phyloP scores from a whole-genome alignment of 2,888 invertebrate species.

The Rhagonycha fulva region DNA sequence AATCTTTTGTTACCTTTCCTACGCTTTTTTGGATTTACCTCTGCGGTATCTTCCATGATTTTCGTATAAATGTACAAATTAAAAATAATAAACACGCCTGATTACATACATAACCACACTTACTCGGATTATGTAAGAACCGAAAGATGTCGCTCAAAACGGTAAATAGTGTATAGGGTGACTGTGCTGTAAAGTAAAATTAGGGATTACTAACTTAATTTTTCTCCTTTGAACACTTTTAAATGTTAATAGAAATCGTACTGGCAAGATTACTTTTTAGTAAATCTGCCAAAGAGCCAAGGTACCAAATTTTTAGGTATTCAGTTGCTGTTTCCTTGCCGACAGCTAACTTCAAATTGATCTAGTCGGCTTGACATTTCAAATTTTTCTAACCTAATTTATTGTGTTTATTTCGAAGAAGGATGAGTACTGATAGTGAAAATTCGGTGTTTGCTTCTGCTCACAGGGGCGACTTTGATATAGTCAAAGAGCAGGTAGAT shows the following conservation, averaged over 20 bases:
- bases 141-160: too few species aligned
- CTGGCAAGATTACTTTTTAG: too few species aligned
- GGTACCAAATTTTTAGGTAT: too few species aligned
- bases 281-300: too few species aligned
- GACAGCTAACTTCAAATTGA: too few species aligned
- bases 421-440: not conserved
- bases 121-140: not conserved
- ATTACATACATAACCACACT: not conserved
- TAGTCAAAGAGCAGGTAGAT: slow-evolving; percentile 66
- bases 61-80: not conserved
- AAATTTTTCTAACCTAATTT: not conserved
- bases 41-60: not conserved
- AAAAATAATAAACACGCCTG: not conserved
- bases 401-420: not conserved
- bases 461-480: slow-evolving; percentile 71
- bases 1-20: slow-evolving; percentile 5
- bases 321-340: too few species aligned
- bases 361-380: not conserved
- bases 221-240: too few species aligned
- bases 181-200: too few species aligned
- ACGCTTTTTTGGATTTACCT: not conserved
- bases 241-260: too few species aligned
- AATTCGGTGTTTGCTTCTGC: slow-evolving; percentile 64
- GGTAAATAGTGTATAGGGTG: too few species aligned
- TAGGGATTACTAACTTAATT: too few species aligned